Conservation (phyloP, 2,888 invertebrate species). For the Fragum whitleyi region DNA sequence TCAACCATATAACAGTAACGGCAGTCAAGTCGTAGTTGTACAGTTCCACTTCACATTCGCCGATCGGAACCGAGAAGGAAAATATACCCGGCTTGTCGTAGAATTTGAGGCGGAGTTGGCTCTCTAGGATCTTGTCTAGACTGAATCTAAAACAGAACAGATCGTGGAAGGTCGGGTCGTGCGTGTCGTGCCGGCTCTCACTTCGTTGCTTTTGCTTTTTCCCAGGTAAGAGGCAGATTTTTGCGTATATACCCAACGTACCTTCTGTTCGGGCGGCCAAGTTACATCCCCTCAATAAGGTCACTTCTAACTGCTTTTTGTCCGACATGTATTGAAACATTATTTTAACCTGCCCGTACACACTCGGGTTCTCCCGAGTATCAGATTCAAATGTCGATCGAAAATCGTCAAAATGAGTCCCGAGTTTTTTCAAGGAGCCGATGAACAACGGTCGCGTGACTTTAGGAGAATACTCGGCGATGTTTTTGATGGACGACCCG, state of each 20-base stretch:
- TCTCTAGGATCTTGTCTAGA: slow-evolving; percentile 37
- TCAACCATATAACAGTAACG: slow-evolving; percentile 49
- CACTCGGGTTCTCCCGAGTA: slow-evolving; percentile 29
- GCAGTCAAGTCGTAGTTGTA: slow-evolving; percentile 53
- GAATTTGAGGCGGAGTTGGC: slow-evolving; percentile 45
- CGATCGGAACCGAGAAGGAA: slow-evolving; percentile 33
- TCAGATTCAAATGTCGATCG: slow-evolving; percentile 49
- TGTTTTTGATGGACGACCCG: neutral
- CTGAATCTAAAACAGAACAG: slow-evolving; percentile 39
- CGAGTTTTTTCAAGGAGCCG: neutral
- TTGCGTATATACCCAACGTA: slow-evolving; percentile 39
- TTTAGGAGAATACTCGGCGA: slow-evolving; percentile 36
- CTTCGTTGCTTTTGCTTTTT: slow-evolving; percentile 33
- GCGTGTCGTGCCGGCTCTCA: slow-evolving; percentile 38
- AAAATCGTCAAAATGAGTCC: slow-evolving; percentile 26
- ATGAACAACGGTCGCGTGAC: slow-evolving; percentile 27
- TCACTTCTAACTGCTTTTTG: slow-evolving; percentile 37
- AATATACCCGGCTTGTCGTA: slow-evolving; percentile 53
- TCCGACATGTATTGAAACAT: slow-evolving; percentile 54
- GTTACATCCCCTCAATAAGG: slow-evolving; percentile 31
- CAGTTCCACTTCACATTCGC: slow-evolving; percentile 40
- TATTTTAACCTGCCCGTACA: slow-evolving; percentile 52
- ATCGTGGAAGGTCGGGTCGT: slow-evolving; percentile 51
- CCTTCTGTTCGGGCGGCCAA: slow-evolving; percentile 21
- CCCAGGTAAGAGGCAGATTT: slow-evolving; percentile 47